Conservation (phyloP, 2,113 vertebrate species). For the Eclectus roratus region DNA sequence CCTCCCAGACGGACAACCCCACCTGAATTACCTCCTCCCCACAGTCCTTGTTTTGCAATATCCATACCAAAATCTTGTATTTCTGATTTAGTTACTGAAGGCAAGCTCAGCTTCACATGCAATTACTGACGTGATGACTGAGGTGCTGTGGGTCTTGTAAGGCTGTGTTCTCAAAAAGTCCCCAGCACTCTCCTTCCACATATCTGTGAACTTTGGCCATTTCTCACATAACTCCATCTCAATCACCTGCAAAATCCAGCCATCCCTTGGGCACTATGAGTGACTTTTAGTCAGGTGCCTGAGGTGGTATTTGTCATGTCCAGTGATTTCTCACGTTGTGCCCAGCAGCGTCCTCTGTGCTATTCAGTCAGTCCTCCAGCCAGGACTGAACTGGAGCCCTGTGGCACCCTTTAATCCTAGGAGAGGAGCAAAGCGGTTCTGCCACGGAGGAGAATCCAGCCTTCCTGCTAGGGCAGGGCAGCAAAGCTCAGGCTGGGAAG, state of each 20-base stretch:
- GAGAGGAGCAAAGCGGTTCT: background rate
- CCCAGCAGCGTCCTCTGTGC: background rate
- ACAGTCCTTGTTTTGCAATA: fast-evolving
- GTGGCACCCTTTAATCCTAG: background rate
- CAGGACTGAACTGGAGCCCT: fast-evolving
- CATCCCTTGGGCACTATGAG: background rate
- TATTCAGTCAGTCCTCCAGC: background rate
- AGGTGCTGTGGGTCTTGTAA: background rate
- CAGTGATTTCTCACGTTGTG: fast-evolving
- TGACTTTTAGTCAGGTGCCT: background rate
- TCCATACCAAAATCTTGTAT: background rate
- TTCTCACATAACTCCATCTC: background rate
- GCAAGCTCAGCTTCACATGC: background rate
- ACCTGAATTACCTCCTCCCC: background rate
- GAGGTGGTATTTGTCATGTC: fast-evolving
- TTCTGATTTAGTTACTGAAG: background rate
- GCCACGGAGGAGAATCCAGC: background rate
- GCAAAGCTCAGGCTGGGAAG: background rate
- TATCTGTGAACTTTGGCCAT: background rate
- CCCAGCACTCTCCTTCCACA: background rate
- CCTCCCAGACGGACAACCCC: background rate
- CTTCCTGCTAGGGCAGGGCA: background rate
- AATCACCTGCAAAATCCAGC: background rate
- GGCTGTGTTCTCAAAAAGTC: background rate
- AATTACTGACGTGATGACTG: background rate